Conservation (phyloP, 2,113 vertebrate species). For the Lipotes vexillifer region DNA sequence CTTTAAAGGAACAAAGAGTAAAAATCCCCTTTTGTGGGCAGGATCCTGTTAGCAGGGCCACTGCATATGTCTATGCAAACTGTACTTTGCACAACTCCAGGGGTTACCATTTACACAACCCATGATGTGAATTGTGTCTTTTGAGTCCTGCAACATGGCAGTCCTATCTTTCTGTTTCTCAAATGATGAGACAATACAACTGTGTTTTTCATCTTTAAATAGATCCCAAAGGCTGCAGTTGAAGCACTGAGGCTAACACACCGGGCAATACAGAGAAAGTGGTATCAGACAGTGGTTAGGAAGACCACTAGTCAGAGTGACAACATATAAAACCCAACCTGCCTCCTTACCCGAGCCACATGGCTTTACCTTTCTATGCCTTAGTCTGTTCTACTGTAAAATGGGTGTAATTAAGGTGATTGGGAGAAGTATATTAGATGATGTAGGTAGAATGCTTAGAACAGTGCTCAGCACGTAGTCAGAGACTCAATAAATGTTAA, state of each 20-base stretch:
- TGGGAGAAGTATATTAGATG: not conserved
- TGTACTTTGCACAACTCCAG: not conserved
- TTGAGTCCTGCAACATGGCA: not conserved
- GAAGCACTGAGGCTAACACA: not conserved
- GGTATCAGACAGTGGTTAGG: not conserved
- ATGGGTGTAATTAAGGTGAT: not conserved
- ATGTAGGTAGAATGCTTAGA: not conserved
- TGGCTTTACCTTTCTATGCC: not conserved
- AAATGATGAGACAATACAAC: not conserved
- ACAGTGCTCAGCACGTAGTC: not conserved
- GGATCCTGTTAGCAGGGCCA: not conserved
- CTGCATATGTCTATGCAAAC: rapidly evolving
- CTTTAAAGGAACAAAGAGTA: not conserved
- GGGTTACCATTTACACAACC: not conserved
- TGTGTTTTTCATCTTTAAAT: not conserved
- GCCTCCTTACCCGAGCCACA: not conserved
- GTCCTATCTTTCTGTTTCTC: not conserved
- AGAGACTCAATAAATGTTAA: not conserved
- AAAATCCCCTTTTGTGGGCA: not conserved
- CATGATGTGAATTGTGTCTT: not conserved
- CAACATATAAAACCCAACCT: not conserved
- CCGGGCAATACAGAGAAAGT: not conserved
- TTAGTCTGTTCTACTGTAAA: not conserved
- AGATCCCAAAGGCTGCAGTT: not conserved
- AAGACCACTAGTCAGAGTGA: not conserved